These are phyloP conservation scores for Melanotaenia parkinsoni DNA, from an alignment of 2,797 vertebrate species.

Conservation along the genomic window DNA sequence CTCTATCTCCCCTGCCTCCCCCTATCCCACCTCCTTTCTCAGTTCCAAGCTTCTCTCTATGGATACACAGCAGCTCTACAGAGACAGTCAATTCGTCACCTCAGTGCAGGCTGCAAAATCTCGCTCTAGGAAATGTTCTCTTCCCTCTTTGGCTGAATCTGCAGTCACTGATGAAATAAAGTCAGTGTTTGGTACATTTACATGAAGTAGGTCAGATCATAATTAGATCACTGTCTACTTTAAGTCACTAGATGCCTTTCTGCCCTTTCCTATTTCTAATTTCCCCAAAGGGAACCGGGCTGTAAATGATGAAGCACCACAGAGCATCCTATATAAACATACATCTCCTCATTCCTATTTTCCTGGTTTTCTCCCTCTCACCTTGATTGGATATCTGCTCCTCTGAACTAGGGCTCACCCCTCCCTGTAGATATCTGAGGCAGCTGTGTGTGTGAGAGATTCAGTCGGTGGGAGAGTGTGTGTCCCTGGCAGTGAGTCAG, in stretches of 20 bases:
- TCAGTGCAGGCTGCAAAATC: slow-evolving; percentile 4
- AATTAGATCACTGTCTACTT: slow-evolving; percentile 15
- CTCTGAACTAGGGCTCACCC: slow-evolving; percentile 7
- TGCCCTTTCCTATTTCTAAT: not conserved
- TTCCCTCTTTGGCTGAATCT: slow-evolving; percentile 31
- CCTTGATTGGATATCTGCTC: slow-evolving; percentile 45
- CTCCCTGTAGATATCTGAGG: slow-evolving; percentile 51
- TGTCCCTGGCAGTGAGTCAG: slow-evolving; percentile 74
- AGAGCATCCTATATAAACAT: slow-evolving; percentile 17
- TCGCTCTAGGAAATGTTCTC: not conserved
- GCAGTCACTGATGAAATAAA: slow-evolving; percentile 8
- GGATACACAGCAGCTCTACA: slow-evolving; percentile 13
- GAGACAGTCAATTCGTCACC: slow-evolving; percentile 43
- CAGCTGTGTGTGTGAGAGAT: slow-evolving; percentile 26
- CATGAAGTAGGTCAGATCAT: not conserved
- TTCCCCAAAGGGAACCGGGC: not conserved
- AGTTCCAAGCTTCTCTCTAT: slow-evolving; percentile 51
- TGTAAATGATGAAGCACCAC: not conserved
- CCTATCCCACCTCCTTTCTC: slow-evolving; percentile 64
- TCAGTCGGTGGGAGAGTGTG: slow-evolving; percentile 30
- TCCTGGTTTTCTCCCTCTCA: slow-evolving; percentile 3
- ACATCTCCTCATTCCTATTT: not conserved
- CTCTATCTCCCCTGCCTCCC: slow-evolving; percentile 21
- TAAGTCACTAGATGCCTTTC: slow-evolving; percentile 6
- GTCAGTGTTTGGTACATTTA: not conserved